Evolutionary conservation across 2,113 vertebrate genomes (phyloP), one percentile per base, ranked within the genome.

Genomic region (Phalacrocorax pelagicus): DNA sequence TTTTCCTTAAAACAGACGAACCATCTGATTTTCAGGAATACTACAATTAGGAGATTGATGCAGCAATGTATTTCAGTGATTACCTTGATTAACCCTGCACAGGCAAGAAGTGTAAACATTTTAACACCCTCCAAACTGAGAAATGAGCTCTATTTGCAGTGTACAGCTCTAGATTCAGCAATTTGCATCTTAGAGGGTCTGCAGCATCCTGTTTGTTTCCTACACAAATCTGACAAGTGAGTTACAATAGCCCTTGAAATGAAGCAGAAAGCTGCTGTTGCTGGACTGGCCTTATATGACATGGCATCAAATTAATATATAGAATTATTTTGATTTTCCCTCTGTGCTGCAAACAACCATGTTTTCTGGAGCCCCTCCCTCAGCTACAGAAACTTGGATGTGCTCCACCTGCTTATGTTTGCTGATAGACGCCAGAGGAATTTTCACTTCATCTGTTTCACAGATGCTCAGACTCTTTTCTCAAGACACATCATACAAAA

Each of bases 371-470:
- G 66, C 26, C 81, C 78, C 90, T 93, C 73, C 46, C 71, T 94
- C 70, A 72, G 86, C 93, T 94, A 81, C 59, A 79, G 74, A 81
- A 58, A 93, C 29, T 93, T 93, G 88, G 90, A 94, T 90, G 46
- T 57, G 38, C 38, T 96, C 84, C 81, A 92, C 90, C 86, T 92
- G 58, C 75, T 90, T 89, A 38, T 90, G 65, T 94, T 94, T 92
- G 77, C 81, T 92, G 86, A 86, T 72, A 96, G 71, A 88, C 9
- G 5, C 74, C 94, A 90, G 26, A 72, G 83, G 92, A 94, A 75
- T 84, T 91, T 88, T 84, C 52, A 72, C 49, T 84, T 96, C 91
- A 96, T 95, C 94, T 92, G 92, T 67, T 92, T 74, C 90, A 87
- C 86, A 94, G 96, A 90, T 89, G 90, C 81, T 96, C 65, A 77